Evolutionary conservation across 2,888 invertebrate genomes (phyloP).

Genomic region (Dynastes maya): DNA sequence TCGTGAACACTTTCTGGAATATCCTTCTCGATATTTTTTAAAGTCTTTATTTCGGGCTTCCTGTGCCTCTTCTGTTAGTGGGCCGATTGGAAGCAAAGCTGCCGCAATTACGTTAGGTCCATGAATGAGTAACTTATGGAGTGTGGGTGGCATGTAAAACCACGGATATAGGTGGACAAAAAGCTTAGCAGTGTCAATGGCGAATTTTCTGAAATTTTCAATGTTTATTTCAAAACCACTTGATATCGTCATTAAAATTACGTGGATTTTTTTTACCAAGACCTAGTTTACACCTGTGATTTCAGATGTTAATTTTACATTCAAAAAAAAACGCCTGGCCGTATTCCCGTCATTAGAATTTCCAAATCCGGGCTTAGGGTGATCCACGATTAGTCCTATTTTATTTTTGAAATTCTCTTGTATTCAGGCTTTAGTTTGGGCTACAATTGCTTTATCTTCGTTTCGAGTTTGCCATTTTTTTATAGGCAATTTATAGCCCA

Average conservation of each 20-base stretch:
- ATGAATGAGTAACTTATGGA: constrained; percentile 51
- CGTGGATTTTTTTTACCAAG: constrained; percentile 35
- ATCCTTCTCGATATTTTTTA: too few species aligned
- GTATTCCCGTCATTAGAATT: constrained; percentile 54
- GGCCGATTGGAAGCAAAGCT: constrained; percentile 48
- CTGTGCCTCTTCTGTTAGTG: constrained; percentile 47
- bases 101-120: constrained; percentile 47
- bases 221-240: background rate
- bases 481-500: constrained; percentile 53
- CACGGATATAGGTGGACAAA: constrained; percentile 50
- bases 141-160: constrained; percentile 47
- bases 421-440: constrained; percentile 49
- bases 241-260: constrained; percentile 45
- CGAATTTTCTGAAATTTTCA: too few species aligned
- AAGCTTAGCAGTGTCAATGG: constrained; percentile 20
- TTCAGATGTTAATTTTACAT: too few species aligned
- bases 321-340: background rate
- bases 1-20: too few species aligned
- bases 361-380: constrained; percentile 52
- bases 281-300: too few species aligned
- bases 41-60: constrained; percentile 27
- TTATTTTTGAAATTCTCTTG: constrained; percentile 53
- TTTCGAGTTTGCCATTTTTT: constrained; percentile 57
- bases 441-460: constrained; percentile 52
- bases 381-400: constrained; percentile 51